These are phyloP conservation scores for Tipula unca DNA, from an alignment of 2,888 invertebrate genomes.

Conservation along the genomic window DNA sequence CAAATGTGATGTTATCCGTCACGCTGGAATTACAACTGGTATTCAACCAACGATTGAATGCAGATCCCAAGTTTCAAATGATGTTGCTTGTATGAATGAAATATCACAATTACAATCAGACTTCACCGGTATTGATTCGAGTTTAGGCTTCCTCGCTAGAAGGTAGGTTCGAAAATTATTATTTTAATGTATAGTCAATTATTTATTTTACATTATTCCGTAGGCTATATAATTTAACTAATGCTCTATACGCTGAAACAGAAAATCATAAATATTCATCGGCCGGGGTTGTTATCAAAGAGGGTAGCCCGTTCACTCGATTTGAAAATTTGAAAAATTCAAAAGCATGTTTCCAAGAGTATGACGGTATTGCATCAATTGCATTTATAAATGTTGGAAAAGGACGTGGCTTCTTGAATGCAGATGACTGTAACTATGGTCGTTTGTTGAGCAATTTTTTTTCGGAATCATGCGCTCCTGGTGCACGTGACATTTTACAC, in stretches of 20 bases:
- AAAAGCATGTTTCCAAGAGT: constrained; percentile 58
- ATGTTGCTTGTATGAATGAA: constrained; percentile 48
- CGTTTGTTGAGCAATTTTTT: constrained; percentile 49
- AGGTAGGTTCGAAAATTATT: constrained; percentile 42
- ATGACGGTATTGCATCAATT: constrained; percentile 57
- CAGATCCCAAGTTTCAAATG: constrained; percentile 43
- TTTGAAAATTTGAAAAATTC: constrained; percentile 49
- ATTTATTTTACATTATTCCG: background rate
- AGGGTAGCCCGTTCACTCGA: constrained; percentile 39
- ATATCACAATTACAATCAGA: constrained; percentile 47
- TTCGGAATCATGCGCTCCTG: constrained; percentile 52
- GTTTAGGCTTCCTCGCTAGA: constrained; percentile 55
- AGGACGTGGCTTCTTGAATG: constrained; percentile 41
- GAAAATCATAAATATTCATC: constrained; percentile 42
- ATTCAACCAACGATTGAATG: constrained; percentile 48
- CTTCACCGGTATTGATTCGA: constrained; percentile 52
- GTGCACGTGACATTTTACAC: constrained; percentile 46
- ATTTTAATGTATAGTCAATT: background rate
- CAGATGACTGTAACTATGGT: constrained; percentile 50
- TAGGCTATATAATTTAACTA: constrained; percentile 49
- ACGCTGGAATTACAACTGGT: constrained; percentile 48
- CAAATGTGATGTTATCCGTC: constrained; percentile 54
- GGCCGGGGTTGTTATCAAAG: constrained; percentile 48
- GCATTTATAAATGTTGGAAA: constrained; percentile 51
- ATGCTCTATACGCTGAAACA: constrained; percentile 53